Evolutionary conservation across 2,888 invertebrate species (phyloP).

Genomic region (Frankliniella intonsa): DNA sequence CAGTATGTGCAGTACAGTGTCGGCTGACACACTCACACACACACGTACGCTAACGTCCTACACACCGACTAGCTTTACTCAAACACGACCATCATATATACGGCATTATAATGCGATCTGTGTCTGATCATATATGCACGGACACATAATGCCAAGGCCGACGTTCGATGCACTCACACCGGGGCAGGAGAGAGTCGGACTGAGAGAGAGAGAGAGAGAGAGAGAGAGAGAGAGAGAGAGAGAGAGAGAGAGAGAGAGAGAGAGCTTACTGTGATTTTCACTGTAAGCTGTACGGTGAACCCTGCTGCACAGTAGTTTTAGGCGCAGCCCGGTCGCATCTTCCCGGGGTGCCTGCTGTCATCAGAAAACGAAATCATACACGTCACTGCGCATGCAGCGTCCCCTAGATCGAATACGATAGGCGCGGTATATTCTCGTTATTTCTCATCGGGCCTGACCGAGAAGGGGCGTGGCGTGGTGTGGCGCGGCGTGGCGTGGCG

Average conservation of each 20-base stretch:
- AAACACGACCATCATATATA: neutral
- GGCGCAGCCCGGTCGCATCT: no score
- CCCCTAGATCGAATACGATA: no score
- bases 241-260: neutral
- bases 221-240: neutral
- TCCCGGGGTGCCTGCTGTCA: neutral
- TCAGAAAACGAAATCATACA: neutral
- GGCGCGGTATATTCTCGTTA: no score
- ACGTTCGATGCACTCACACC: neutral
- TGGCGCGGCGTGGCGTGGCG: neutral
- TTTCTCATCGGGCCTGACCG: no score
- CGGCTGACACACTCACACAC: neutral
- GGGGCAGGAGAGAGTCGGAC: neutral
- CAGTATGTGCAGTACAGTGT: neutral
- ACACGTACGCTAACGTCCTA: no score
- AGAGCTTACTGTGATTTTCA: no score
- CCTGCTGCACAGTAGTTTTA: no score
- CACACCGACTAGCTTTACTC: neutral
- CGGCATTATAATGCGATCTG: conserved; percentile 4
- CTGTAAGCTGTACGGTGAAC: no score
- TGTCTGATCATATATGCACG: conserved; percentile 2
- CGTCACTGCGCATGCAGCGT: neutral
- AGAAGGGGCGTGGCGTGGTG: neutral
- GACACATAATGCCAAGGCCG: conserved; percentile 10
- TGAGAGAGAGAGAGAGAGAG: neutral